Conservation (phyloP, 2,888 invertebrate genomes). For the Autographa gamma region DNA sequence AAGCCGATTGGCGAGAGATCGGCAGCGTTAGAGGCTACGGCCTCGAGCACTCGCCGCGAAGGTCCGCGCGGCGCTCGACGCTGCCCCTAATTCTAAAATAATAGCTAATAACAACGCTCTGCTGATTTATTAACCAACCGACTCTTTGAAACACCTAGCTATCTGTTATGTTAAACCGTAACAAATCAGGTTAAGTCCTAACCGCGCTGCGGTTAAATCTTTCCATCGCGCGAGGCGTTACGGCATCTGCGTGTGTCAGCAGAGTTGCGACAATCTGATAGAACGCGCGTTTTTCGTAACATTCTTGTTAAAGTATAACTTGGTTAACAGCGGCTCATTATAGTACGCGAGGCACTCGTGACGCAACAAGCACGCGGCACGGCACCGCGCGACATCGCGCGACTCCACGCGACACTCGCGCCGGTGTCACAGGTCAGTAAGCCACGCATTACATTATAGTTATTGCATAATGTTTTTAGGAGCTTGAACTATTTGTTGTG, state of each 20-base stretch:
- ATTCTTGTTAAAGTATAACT: constrained; percentile 22
- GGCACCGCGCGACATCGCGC: neutral
- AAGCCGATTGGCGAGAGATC: neutral
- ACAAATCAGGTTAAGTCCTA: constrained; percentile 24
- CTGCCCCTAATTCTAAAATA: constrained; percentile 31
- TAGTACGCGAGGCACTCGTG: constrained; percentile 8
- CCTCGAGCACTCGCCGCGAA: constrained; percentile 26
- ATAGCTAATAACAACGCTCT: constrained; percentile 31
- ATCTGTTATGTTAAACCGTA: neutral
- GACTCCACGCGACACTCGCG: neutral
- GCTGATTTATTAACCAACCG: constrained; percentile 22
- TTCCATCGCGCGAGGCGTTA: constrained; percentile 22
- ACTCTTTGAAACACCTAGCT: neutral
- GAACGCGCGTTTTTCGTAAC: constrained; percentile 38
- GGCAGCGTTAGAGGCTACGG: constrained; percentile 8
- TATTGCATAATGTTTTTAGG: neutral
- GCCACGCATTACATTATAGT: neutral
- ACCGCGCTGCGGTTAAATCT: constrained; percentile 12
- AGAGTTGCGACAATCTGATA: constrained; percentile 54
- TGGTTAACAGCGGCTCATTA: constrained; percentile 10
- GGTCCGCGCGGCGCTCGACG: neutral
- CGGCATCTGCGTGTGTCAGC: constrained; percentile 34
- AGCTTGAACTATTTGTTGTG: neutral
- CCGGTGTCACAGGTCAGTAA: neutral
- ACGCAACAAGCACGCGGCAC: neutral